Evolutionary conservation across 2,888 invertebrate genomes (phyloP), one percentile per base, ranked within the genome.

Genomic region (Acrobasis consociella): DNA sequence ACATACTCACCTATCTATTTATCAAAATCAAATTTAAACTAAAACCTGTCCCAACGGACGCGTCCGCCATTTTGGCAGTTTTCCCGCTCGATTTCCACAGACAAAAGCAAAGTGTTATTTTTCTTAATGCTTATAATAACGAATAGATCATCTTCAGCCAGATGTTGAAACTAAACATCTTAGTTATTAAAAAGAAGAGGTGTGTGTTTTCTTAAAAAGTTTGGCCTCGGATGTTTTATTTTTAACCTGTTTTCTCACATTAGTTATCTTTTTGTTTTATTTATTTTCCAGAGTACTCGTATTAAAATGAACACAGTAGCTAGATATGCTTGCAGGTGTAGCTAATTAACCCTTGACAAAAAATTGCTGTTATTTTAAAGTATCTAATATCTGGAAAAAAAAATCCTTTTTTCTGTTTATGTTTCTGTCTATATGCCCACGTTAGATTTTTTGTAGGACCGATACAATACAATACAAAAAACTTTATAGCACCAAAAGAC

Each of bases 101-200:
- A 64, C 62, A 72, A 74, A 74, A 71, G 70, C 42, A 53, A 69
- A 73, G 58, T 64, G 70, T 64, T 75, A 70, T 79, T 77, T 75
- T 72, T 72, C 74, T 66, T 80, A 80, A 80, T 76, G 69, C 72
- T 80, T 78, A 80, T 79, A 79, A 78, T 77, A 79, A 73, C 74
- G 65, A 70, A 71, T 80, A 75, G 52, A 78, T 81, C 78, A 80
- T 80, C 64, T 73, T 69, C 69, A 64, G 64, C 65, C 60, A 60
- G 60, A 60, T 68, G 66, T 61, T 60, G 11, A 60, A 60, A 51
- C 63, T 67, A 71, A 71, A 72, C 68, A 64, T 63, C 63, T 68
- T 51, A 22, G 67, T 70, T 71, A 67, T 69, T 67, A 68, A 63
- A 60, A 22, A n/a, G n/a, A 22, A 60, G 51, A 51, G 52, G 37